Base-by-base conservation (phyloP, 2,888 invertebrate genomes). In the Drosophila kanekoi region DNA sequence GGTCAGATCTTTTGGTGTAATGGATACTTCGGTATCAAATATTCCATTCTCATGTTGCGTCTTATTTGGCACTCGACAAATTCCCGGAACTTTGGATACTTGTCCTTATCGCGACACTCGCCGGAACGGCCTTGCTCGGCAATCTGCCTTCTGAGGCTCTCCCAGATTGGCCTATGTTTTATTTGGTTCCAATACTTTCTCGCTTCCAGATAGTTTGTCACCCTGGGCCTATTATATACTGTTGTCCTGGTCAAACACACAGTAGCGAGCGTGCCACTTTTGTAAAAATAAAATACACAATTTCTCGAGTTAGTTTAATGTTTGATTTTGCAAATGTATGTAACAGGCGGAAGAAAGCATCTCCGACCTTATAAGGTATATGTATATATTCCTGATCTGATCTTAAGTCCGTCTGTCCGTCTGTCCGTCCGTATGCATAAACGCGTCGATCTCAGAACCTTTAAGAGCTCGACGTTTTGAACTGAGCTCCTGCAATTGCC, bases 21-120 rank as follows among this genome's bases (percentile, higher is more conserved):
- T 9, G 71, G 45, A 44, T 58, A 74, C 4, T 43, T 41, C 0
- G 62, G 45, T 10, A 72, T 47, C 18, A 57, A n/a, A 18, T 68
- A 74, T 10, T 47, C 68, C 41, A 71, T 9, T 8, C 54, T 49
- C 45, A 59, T 58, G 23, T 71, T 37, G 2, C 71, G 71, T 11
- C 18, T 23, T 1, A 63, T 11, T 1, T 48, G 38, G 16, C 72
- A 72, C 3, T 61, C 37, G 1, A 20, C 14, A 40, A 53, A 72
- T 0, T 35, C 32, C 1, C 10, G 2, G 8, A 18, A 18, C 0
- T 35, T 51, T 3, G 13, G 0, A 1, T 6, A n/a, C 13, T 43
- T 43, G 10, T 41, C 47, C 6, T 2, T 5, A 1, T 8, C 8
- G 2, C 54, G 72, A 6, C 73, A 72, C 16, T 61, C 38, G 20